Evolutionary conservation across 1,140 invertebrate species (phyloP).

Genomic region (Euglossa dilemma): DNA sequence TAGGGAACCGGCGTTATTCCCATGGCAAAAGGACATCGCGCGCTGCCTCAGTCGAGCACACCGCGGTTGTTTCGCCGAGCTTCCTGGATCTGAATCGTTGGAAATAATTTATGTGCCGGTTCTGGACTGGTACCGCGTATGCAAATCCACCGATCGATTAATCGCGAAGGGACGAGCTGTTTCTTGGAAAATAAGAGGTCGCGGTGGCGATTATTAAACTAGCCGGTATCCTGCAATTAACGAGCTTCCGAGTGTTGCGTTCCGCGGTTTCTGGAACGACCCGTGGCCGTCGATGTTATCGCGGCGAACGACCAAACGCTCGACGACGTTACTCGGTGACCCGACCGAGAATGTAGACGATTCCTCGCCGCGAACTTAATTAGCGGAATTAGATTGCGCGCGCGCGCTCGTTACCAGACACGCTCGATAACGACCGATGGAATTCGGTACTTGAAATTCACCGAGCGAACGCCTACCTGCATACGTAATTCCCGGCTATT

Average conservation of each 20-base stretch:
- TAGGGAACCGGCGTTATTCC: conserved; percentile 45
- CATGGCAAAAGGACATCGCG: conserved; percentile 55
- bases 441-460: conserved; percentile 13
- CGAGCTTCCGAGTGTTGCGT: conserved; percentile 16
- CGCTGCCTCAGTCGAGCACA: conserved; percentile 21
- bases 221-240: conserved; percentile 23
- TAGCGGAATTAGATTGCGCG: conserved; percentile 36
- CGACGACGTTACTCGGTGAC: conserved; percentile 18
- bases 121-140: not conserved
- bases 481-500: not conserved
- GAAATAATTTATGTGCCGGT: conserved; percentile 33
- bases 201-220: not conserved
- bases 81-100: conserved; percentile 47
- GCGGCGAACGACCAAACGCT: not conserved
- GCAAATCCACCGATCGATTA: conserved; percentile 37
- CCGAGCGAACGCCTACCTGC: not conserved
- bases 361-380: conserved; percentile 16
- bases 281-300: conserved; percentile 35
- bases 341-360: conserved; percentile 31
- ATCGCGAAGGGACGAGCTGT: not conserved
- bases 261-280: not conserved
- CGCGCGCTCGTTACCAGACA: not conserved
- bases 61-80: not conserved
- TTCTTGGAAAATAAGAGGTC: not conserved
- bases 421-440: conserved; percentile 10